Base-by-base conservation (phyloP, 2,113 vertebrate genomes). In the Cisticola juncidis region DNA sequence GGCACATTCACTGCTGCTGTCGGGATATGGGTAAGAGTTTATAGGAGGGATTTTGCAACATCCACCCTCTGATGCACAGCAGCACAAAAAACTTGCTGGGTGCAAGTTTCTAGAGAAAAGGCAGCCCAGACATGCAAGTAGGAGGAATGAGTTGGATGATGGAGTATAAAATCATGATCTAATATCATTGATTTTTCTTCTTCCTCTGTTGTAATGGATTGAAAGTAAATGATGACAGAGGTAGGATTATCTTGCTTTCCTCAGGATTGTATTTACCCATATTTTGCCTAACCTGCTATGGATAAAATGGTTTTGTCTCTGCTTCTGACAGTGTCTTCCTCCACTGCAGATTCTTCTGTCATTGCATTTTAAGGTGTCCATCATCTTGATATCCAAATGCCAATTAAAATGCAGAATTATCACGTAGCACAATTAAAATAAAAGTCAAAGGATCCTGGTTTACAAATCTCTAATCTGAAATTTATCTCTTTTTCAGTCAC, bases 331-430 rank as follows among this genome's bases (percentile, higher is more conserved):
- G 42, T 14, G 33, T 42, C 87, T 86, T 95, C 53, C 38, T 74
- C 9, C 71, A 7, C 25, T 69, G 47, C 23, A 56, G 9, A 65
- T 92, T 90, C 56, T 79, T 77, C 64, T 77, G 47, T 87, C 69
- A 18, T 76, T 92, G 38, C 90, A 11, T 84, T 88, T 86, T 73
- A 77, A 82, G 64, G 38, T 90, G 66, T 56, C 80, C 73, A 8
- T 96, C 87, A 92, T 88, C 60, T 65, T 96, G 81, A 93, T 94
- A 91, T 26, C 81, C 85, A 72, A 90, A 18, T 91, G 77, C 58
- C 87, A 95, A 86, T 96, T 86, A 94, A 92, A 93, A 94, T 80
- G 53, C 80, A 61, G 65, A 90, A 90, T 96, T 95, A 71, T 78
- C 93, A 7, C 60, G 9, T 22, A 53, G 81, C 53, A 20, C 85